phyloP scores from a whole-genome alignment of 2,888 invertebrate genomes.

The Andricus curvator region DNA sequence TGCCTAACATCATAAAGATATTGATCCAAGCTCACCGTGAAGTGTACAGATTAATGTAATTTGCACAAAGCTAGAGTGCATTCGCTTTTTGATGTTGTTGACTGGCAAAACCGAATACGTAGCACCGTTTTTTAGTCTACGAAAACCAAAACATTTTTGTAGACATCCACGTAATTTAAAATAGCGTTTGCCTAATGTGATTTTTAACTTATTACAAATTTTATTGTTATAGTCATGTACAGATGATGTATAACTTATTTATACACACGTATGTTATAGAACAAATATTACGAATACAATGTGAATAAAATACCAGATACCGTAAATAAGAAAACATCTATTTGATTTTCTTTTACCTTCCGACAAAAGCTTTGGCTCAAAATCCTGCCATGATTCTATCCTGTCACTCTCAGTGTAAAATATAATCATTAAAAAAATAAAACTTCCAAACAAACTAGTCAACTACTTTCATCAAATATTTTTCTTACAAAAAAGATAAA shows the following conservation, averaged over 20 bases:
- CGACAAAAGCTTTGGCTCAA: constrained; percentile 36
- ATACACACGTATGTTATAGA: constrained; percentile 65
- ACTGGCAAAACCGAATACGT: not conserved
- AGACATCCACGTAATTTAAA: constrained; percentile 5
- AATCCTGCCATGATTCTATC: constrained; percentile 46
- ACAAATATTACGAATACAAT: constrained; percentile 68
- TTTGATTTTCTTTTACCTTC: constrained; percentile 42
- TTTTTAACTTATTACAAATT: constrained; percentile 53
- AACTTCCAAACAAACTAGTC: constrained; percentile 54
- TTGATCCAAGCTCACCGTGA: not conserved
- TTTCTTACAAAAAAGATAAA: constrained; percentile 51
- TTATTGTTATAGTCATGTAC: constrained; percentile 64
- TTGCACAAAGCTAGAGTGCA: not conserved
- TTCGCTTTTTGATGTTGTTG: not conserved
- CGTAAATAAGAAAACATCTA: constrained; percentile 49
- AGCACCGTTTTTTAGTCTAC: not conserved
- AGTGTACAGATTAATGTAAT: not conserved
- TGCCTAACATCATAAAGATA: not conserved
- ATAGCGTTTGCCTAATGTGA: constrained; percentile 23
- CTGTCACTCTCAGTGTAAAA: constrained; percentile 52
- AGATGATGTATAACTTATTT: constrained; percentile 67
- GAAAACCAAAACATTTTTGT: constrained; percentile 1
- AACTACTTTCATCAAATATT: constrained; percentile 50
- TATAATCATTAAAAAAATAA: constrained; percentile 56
- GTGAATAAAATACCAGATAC: constrained; percentile 70